These are phyloP conservation scores for Tillus elongatus DNA, from an alignment of 2,888 invertebrate species.

Conservation along the genomic window DNA sequence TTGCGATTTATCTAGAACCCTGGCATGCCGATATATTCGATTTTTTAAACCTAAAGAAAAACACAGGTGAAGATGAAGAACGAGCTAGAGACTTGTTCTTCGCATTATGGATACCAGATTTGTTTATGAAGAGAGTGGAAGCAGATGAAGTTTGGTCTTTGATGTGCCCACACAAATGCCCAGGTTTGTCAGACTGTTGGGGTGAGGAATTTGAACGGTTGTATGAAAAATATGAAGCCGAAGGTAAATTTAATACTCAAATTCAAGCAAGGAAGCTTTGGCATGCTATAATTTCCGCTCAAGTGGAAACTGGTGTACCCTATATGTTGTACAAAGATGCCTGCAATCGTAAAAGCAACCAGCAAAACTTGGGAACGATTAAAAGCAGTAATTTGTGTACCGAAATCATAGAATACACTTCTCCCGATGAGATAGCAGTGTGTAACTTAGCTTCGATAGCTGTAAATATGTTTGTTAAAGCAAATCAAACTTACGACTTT, in stretches of 20 bases:
- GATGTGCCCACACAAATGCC: slow-evolving; percentile 94
- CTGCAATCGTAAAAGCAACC: slow-evolving; percentile 95
- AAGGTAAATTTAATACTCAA: slow-evolving; percentile 55
- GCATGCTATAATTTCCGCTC: slow-evolving; percentile 89
- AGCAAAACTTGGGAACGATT: slow-evolving; percentile 96
- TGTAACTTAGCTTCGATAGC: slow-evolving; percentile 98
- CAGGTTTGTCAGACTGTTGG: slow-evolving; percentile 85
- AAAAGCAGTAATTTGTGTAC: slow-evolving; percentile 97
- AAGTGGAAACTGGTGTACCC: slow-evolving; percentile 96
- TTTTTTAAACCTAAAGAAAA: slow-evolving; percentile 89
- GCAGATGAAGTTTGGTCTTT: slow-evolving; percentile 80
- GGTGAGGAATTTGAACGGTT: slow-evolving; percentile 89
- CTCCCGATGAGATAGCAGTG: slow-evolving; percentile 89
- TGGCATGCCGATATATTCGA: slow-evolving; percentile 98
- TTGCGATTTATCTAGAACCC: slow-evolving; percentile 95
- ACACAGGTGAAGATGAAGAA: slow-evolving; percentile 90
- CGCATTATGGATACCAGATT: slow-evolving; percentile 95
- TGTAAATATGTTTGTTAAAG: slow-evolving; percentile 84
- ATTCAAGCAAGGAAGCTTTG: slow-evolving; percentile 81
- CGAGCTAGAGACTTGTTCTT: slow-evolving; percentile 94
- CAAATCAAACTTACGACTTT: slow-evolving; percentile 75
- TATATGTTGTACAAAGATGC: slow-evolving; percentile 96
- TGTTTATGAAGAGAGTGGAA: slow-evolving; percentile 94
- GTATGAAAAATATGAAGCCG: slow-evolving; percentile 79
- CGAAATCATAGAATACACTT: slow-evolving; percentile 92